A percentile compares a stretch with the other conserved stretches of the same genome.
Evolutionary conservation across 1,140 invertebrate species (phyloP).

Genomic region (Neuroterus valhalla): DNA sequence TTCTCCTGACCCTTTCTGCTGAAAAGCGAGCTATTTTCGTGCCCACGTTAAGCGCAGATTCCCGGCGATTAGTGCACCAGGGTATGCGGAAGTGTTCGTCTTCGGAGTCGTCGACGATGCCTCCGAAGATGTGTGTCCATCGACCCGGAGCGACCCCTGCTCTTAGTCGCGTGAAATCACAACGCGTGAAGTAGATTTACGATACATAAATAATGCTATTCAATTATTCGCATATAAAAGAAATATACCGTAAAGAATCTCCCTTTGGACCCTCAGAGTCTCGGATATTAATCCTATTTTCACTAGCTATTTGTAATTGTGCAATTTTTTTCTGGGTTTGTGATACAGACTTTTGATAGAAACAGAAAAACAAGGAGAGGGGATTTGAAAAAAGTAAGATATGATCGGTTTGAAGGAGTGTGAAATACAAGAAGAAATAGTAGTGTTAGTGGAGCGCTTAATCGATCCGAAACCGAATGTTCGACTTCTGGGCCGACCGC

Average conservation of each 20-base stretch:
- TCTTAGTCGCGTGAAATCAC: neutral
- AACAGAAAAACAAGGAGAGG: too few species aligned
- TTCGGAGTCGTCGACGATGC: conserved; percentile 1
- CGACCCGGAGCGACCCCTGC: conserved; percentile 10
- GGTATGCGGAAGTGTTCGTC: conserved; percentile 26
- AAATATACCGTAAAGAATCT: neutral
- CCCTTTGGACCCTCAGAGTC: neutral
- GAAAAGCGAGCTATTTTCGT: conserved; percentile 14
- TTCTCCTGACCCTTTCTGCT: neutral
- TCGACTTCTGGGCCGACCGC: conserved; percentile 42
- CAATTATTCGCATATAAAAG: neutral
- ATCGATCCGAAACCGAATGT: conserved; percentile 37
- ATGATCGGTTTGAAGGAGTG: too few species aligned
- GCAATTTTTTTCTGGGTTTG: too few species aligned
- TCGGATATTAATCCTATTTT: too few species aligned
- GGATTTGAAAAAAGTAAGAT: too few species aligned
- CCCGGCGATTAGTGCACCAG: conserved; percentile 21
- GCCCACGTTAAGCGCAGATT: conserved; percentile 10
- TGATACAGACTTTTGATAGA: too few species aligned
- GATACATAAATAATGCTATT: neutral
- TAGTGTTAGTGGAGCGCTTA: conserved; percentile 43
- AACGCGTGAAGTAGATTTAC: neutral
- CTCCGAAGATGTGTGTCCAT: conserved; percentile 21
- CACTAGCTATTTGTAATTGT: too few species aligned
- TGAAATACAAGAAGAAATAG: neutral